Percentiles rank a stretch among this genome's conserved stretches.
phyloP scores from a whole-genome alignment of 1,140 invertebrate genomes.

The Drosophila gunungcola region DNA sequence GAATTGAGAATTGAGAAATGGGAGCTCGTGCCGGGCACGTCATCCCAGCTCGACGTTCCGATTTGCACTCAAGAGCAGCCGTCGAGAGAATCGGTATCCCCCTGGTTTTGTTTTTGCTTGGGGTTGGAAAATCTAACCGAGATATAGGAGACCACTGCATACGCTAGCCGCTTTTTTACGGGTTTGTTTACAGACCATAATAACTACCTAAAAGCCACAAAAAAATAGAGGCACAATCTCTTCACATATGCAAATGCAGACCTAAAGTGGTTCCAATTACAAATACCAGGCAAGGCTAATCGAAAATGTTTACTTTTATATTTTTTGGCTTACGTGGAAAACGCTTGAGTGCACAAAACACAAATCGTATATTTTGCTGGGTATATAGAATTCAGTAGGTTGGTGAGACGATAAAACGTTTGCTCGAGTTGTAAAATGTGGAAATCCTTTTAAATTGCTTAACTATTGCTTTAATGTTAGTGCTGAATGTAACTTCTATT shows the following conservation, averaged over 20 bases:
- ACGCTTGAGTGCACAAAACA: conserved; percentile 56
- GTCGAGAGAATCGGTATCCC: conserved; percentile 22
- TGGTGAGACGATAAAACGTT: background rate
- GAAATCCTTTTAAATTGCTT: conserved; percentile 10
- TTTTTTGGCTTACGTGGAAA: conserved; percentile 27
- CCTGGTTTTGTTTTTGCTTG: conserved; percentile 3
- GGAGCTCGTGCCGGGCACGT: conserved; percentile 58
- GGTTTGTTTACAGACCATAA: background rate
- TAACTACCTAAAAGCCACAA: background rate
- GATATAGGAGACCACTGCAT: conserved; percentile 21
- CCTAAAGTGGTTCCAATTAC: conserved; percentile 3
- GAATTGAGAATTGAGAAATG: conserved; percentile 9
- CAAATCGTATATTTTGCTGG: background rate
- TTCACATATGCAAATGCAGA: conserved; percentile 3
- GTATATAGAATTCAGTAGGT: conserved; percentile 6
- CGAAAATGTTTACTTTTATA: conserved; percentile 1
- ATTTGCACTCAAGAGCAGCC: conserved; percentile 66
- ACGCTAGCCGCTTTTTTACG: conserved; percentile 7
- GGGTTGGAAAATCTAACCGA: conserved; percentile 23
- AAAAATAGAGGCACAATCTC: too few relatives aligned
- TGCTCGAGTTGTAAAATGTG: background rate
- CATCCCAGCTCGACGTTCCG: conserved; percentile 69
- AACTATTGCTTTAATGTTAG: conserved; percentile 1
- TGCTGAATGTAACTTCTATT: background rate
- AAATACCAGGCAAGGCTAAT: conserved; percentile 28